A percentile compares a stretch with the other conserved stretches of the same genome.
Conservation (phyloP, 2,113 vertebrate genomes). For the Tetrao urogallus region DNA sequence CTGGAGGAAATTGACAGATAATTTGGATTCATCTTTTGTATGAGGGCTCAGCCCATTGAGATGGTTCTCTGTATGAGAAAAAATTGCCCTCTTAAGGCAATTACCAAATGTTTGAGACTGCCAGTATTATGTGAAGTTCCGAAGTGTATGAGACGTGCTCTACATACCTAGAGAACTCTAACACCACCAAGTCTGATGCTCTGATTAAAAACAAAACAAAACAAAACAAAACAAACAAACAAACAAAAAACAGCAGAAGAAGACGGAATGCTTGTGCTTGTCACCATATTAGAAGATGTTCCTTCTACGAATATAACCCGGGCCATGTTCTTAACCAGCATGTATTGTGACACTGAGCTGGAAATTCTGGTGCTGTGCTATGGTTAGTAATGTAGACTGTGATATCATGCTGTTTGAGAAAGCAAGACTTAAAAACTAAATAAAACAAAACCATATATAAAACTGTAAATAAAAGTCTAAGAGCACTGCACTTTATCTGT, state of each 20-base stretch:
- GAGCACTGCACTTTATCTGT: neutral
- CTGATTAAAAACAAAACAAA: neutral
- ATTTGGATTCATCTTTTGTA: neutral
- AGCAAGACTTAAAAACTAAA: neutral
- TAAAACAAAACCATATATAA: neutral
- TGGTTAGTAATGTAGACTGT: fast-evolving
- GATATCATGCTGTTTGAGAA: neutral
- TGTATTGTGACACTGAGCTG: neutral
- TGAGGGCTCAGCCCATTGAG: neutral
- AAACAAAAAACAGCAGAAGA: neutral
- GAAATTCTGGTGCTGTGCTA: neutral
- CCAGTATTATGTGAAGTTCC: fast-evolving
- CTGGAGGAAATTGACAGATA: neutral
- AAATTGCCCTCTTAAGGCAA: neutral
- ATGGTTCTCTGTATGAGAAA: neutral
- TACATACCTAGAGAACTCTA: neutral
- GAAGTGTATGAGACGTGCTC: neutral
- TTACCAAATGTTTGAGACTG: neutral
- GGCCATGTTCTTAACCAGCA: fast-evolving
- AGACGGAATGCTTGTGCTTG: fast-evolving
- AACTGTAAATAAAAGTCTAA: neutral
- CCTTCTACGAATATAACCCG: neutral
- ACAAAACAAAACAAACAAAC: neutral
- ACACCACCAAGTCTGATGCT: neutral
- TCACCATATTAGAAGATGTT: neutral